A percentile compares a stretch with the other conserved stretches of the same genome.
Evolutionary conservation across 2,113 vertebrate species (phyloP).

Genomic region (Ageneiosus marmoratus): DNA sequence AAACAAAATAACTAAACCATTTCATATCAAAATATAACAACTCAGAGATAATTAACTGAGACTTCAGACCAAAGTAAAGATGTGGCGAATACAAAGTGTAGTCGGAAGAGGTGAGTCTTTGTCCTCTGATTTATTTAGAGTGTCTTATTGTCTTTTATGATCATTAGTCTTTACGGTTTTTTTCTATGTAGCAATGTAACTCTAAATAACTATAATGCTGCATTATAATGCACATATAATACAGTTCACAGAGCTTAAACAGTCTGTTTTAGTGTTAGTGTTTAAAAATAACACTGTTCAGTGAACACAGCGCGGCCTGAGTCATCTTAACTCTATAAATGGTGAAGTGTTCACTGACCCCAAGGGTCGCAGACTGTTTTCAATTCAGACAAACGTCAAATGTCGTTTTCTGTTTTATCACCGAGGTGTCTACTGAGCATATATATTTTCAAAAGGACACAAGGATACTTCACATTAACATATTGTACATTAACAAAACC

Average conservation of each 20-base stretch:
- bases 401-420: accelerated
- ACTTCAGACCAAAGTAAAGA: slow-evolving; percentile 36
- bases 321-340: not conserved
- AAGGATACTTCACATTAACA: not conserved
- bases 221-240: no score
- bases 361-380: not conserved
- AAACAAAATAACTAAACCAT: not conserved
- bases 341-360: not conserved
- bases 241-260: not conserved
- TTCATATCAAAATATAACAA: not conserved
- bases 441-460: no score
- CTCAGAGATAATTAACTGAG: not conserved
- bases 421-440: not conserved
- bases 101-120: slow-evolving; percentile 69
- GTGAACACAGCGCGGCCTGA: not conserved
- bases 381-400: not conserved
- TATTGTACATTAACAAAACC: not conserved
- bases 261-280: not conserved
- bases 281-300: not conserved
- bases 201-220: no score
- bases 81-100: slow-evolving; percentile 74
- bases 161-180: not conserved
- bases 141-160: not conserved
- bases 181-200: not conserved
- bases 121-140: not conserved